Percentiles rank a stretch among this genome's conserved stretches.
These are phyloP conservation scores for Cinclus mexicanus DNA, from an alignment of 2,113 vertebrate species.

Conservation along the genomic window DNA sequence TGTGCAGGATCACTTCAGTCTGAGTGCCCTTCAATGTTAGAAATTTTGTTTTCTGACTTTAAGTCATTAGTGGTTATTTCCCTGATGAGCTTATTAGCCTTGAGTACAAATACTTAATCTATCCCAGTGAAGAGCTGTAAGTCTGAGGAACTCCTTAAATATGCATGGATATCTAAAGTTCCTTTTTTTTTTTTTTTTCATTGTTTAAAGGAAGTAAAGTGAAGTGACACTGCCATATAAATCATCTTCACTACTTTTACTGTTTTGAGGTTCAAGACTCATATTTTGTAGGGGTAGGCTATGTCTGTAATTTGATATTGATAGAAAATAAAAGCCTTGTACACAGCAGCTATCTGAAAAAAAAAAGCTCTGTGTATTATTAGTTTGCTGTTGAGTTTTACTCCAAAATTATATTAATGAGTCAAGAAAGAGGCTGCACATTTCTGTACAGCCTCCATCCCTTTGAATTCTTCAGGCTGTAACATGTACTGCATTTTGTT, in stretches of 20 bases:
- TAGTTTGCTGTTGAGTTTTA: rapidly evolving
- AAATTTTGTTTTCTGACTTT: slow-evolving; percentile 28
- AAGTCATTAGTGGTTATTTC: slow-evolving; percentile 22
- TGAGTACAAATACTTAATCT: neutral
- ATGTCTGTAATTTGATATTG: rapidly evolving
- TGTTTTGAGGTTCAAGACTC: neutral
- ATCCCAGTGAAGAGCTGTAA: neutral
- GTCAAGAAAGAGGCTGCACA: neutral
- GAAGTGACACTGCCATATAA: neutral
- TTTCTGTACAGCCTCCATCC: neutral
- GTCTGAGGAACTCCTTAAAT: neutral
- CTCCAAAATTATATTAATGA: neutral
- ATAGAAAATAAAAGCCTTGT: neutral
- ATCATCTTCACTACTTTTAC: neutral
- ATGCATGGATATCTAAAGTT: neutral
- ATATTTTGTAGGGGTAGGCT: neutral
- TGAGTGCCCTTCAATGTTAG: neutral
- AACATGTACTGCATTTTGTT: rapidly evolving
- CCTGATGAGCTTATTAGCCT: slow-evolving; percentile 23
- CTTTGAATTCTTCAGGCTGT: neutral
- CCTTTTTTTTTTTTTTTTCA: no score
- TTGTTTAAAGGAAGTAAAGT: neutral
- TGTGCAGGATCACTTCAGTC: neutral
- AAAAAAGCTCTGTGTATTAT: neutral
- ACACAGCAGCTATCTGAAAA: neutral